Evolutionary conservation across 2,113 vertebrate species (phyloP).

Genomic region (Ailurus styani): DNA sequence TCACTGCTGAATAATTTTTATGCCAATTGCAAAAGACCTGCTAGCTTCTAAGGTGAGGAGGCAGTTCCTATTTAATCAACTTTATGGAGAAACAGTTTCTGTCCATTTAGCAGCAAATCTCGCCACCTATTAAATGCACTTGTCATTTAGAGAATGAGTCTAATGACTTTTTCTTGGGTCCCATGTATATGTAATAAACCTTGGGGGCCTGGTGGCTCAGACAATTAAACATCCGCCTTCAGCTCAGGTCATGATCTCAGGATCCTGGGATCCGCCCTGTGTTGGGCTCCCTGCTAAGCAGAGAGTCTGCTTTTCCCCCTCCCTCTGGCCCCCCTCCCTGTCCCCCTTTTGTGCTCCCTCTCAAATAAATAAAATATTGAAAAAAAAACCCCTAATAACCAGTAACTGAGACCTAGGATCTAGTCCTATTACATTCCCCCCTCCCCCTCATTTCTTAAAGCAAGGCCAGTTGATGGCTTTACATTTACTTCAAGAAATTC

Average conservation of each 20-base stretch:
- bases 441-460: background rate
- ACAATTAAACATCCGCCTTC: background rate
- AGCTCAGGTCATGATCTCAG: background rate
- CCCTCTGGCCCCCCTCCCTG: too few species aligned
- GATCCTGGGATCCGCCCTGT: background rate
- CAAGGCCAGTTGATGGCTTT: background rate
- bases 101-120: background rate
- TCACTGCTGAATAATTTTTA: background rate
- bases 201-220: background rate
- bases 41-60: background rate
- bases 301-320: too few species aligned
- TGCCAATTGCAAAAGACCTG: background rate
- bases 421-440: too few species aligned
- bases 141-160: background rate
- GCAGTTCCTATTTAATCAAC: background rate
- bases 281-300: background rate
- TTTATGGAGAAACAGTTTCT: background rate
- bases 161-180: background rate
- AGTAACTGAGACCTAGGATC: too few species aligned
- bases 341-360: background rate
- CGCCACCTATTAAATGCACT: background rate
- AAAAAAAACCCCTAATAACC: background rate
- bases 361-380: background rate
- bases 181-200: background rate
- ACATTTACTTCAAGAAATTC: conserved; percentile 9